Evolutionary conservation across 2,797 vertebrate species (phyloP), one percentile per base, ranked within the genome.

Genomic region (Nannoperca obscura): DNA sequence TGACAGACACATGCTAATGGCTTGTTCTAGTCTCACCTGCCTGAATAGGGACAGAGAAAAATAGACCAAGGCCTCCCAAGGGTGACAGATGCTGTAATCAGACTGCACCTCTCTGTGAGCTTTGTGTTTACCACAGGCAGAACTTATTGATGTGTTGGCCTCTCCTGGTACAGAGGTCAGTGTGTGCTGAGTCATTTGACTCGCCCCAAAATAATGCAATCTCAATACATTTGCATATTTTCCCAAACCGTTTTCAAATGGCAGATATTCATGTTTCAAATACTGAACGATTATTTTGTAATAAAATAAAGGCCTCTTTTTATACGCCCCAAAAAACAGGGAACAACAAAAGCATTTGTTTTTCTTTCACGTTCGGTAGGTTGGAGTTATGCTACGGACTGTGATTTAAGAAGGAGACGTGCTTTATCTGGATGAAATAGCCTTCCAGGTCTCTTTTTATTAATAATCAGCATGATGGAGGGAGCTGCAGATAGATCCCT

Each of bases 391-490:
- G 17, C 27, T 17, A 44, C 67, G 3, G 5, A 13, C 58, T 76
- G 70, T 59, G 55, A 80, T 13, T 68, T 0, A 20, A 22, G 22
- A 10, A 73, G 11, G 13, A 74, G 47, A 66, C 2, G 1, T 63
- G 46, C 40, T 70, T 13, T 10, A 58, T 74, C 27, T 81, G 81
- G 74, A 78, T 71, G 67, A 84, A 80, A 80, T 60, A 50, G 73
- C 60, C 83, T 74, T 77, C 57, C 76, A 80, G 76, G 66, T 85
- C 80, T 85, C 32, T 54, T 72, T 85, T 72, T 87, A 89, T 85
- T 86, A 82, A 87, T 87, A 87, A 86, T 78, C 86, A 72, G 61
- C 71, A 62, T 76, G 83, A 89, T 88, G 66, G 74, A 87, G 69
- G 80, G 82, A 76, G 76, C 82, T 72, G 54, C 78, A 79, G 77